Base-by-base conservation (phyloP, 2,113 vertebrate genomes). In the Trichomycterus rosablanca region DNA sequence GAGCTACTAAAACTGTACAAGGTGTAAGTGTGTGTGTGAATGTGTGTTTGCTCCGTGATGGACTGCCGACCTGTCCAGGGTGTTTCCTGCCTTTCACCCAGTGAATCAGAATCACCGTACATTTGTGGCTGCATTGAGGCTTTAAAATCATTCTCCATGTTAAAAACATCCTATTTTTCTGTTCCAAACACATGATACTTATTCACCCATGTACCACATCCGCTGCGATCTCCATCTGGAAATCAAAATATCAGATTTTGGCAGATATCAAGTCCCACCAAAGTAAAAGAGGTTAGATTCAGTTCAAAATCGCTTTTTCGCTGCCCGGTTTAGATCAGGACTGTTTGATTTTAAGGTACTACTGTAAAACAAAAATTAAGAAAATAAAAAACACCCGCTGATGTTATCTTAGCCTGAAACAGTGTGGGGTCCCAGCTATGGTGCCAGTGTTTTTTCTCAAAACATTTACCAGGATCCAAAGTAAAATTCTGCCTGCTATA, bases 281-380 rank as follows among this genome's bases (percentile, higher is more conserved):
- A 59, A 66, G 57, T 46, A 65, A 63, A 67, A 58, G 26, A 72
- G 30, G 28, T 45, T 70, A 34, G 51, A 37, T 63, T 65, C 32
- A 58, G 51, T 44, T 42, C 28, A 30, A 26, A 26, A 39, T 4
- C 34, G 18, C 24, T 54, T 58, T 72, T 66, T 65, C 40, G n/a
- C n/a, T n/a, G n/a, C n/a, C n/a, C n/a, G n/a, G n/a, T n/a, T n/a
- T n/a, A n/a, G n/a, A 14, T 26, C 51, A 8, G 24, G 34, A 28
- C 40, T 63, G 45, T 73, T 62, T 51, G 23, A 68, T 64, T 39
- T 42, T 7, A 43, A 68, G 55, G 63, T 22, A 67, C 69, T 51
- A 67, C 66, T n/a, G 26, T 74, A 51, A 73, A 77, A 77, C 20
- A 50, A 72, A 72, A n/a, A n/a, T n/a, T n/a, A n/a, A n/a, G n/a